These are phyloP conservation scores for Plecturocebus donacophilus DNA, from an alignment of 2,113 vertebrate species.

Conservation along the genomic window DNA sequence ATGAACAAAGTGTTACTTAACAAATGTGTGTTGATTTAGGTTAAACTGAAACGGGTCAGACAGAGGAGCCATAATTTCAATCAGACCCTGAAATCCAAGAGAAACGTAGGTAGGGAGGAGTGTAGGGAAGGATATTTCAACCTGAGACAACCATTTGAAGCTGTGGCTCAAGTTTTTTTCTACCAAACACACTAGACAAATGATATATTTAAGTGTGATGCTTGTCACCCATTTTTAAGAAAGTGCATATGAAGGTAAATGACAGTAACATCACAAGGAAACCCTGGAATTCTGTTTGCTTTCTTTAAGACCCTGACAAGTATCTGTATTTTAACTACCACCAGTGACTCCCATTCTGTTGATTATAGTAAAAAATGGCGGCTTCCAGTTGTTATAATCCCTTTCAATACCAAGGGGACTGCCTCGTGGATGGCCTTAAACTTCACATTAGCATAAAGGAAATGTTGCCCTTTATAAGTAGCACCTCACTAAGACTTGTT, in stretches of 20 bases:
- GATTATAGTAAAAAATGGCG: not conserved
- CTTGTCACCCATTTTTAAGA: not conserved
- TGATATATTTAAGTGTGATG: not conserved
- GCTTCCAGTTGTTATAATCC: not conserved
- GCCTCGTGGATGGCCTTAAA: not conserved
- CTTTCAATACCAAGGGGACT: not conserved
- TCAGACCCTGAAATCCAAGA: not conserved
- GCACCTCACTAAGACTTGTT: not conserved
- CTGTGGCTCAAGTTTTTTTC: not conserved
- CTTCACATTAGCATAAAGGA: not conserved
- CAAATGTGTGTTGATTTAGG: not conserved
- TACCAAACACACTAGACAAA: not conserved
- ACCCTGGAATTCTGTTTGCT: not conserved
- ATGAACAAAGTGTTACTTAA: not conserved
- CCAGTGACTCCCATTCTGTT: not conserved
- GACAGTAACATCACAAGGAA: not conserved
- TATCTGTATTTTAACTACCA: not conserved
- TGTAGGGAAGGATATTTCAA: not conserved
- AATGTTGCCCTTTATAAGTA: not conserved
- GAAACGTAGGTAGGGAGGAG: rapidly evolving
- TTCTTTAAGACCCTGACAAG: not conserved
- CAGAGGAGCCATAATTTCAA: not conserved
- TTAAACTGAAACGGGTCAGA: not conserved
- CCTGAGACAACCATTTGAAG: not conserved
- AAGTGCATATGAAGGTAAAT: not conserved